Conservation (phyloP, 2,113 vertebrate species). For the Poeciliopsis occidentalis region DNA sequence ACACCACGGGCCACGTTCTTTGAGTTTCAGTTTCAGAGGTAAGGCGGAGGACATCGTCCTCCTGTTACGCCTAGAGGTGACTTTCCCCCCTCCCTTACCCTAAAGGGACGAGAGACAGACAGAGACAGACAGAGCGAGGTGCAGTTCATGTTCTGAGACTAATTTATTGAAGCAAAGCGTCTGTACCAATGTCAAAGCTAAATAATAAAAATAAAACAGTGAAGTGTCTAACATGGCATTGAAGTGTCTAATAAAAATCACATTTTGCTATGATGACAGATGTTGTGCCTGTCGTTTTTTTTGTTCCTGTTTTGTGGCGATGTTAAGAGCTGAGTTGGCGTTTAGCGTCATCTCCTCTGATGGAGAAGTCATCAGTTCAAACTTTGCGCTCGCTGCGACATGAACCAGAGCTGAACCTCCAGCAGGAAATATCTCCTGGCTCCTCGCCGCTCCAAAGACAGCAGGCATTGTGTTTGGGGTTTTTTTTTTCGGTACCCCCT, state of each 20-base stretch:
- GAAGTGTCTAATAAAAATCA: slow-evolving; percentile 95
- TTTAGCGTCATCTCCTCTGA: slow-evolving; percentile 19
- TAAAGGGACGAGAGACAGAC: slow-evolving; percentile 42
- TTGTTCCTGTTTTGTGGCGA: neutral
- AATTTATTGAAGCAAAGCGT: slow-evolving; percentile 97
- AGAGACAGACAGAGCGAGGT: slow-evolving; percentile 17
- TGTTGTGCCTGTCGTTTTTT: slow-evolving; percentile 1
- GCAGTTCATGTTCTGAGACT: slow-evolving; percentile 86
- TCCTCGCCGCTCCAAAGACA: slow-evolving; percentile 65
- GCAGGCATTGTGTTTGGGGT: slow-evolving; percentile 24
- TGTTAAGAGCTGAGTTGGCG: slow-evolving; percentile 54
- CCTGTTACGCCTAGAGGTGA: slow-evolving; percentile 46
- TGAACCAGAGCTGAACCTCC: no score
- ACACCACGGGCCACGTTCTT: slow-evolving; percentile 19
- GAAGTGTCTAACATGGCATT: slow-evolving; percentile 91
- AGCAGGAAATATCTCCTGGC: slow-evolving; percentile 59
- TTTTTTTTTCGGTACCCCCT: no score
- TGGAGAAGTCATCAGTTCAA: slow-evolving; percentile 63
- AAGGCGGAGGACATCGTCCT: slow-evolving; percentile 43
- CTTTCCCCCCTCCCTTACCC: slow-evolving; percentile 18
- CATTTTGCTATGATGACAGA: slow-evolving; percentile 84
- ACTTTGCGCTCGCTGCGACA: slow-evolving; percentile 39
- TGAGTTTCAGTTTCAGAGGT: slow-evolving; percentile 37
- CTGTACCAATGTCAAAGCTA: slow-evolving; percentile 87
- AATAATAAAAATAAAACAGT: slow-evolving; percentile 74